Evolutionary conservation across 2,113 vertebrate species (phyloP), one percentile per base, ranked within the genome.

Genomic region (Sus scrofa): DNA sequence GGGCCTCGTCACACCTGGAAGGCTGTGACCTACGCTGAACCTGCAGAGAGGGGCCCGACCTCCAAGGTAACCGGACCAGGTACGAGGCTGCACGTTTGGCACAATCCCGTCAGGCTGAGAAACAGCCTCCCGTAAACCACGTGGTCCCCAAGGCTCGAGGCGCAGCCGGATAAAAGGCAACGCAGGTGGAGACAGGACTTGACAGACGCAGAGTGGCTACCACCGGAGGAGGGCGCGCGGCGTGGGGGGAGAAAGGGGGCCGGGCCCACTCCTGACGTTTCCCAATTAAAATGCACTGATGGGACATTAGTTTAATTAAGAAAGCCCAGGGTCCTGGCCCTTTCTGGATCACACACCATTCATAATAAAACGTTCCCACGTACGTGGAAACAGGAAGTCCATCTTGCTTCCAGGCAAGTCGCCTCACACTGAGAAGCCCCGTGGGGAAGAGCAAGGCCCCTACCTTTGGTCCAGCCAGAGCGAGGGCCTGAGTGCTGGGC

Each of bases 391-490:
- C 68, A 92, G 12, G 3, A 58, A 2, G 6, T 3, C 19, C 0
- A 4, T 20, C 58, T 32, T 18, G 2, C 14, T 82, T 16, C 75
- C 7, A 19, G 14, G 4, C 3, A 56, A 14, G 60, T 26, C 1
- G 6, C 19, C 92, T 32, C n/a, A 39, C 79, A 50, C 26, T 24
- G 9, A 50, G 73, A 50, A 37, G 44, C 0, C 0, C 20, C 27
- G 14, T 0, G 1, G 34, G 65, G 0, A 26, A 32, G 15, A 96
- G 83, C 34, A 96, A 96, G 95, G 79, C 86, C 96, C 97, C 97
- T 99, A 99, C 99, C 99, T 99, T 99, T 96, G 99, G 99, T 96
- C 99, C 98, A 94, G 98, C 98, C 98, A 99, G 97, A 67, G 98
- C 92, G 67, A 99, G 98, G 97, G 99, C 98, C 62, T 99, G 99